Conservation (phyloP, 2,113 vertebrate genomes). For the Oceanodroma tethys region DNA sequence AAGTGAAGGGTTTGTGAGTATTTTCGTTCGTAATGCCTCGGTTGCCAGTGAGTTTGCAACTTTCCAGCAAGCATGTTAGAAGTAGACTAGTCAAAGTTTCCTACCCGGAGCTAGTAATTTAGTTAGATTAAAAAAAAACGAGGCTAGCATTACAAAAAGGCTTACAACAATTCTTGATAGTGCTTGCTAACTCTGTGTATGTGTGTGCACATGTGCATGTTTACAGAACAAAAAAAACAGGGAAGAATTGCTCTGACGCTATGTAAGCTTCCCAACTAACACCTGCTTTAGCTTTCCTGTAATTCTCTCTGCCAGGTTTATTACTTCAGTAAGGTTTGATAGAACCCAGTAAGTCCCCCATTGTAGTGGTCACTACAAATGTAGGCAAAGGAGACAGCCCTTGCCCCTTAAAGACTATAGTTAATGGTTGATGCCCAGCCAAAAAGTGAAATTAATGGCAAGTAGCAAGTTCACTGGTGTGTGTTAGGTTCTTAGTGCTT, state of each 20-base stretch:
- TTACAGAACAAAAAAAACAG: not conserved
- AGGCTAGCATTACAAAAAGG: not conserved
- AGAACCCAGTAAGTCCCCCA: not conserved
- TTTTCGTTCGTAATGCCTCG: not conserved
- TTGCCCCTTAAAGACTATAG: not conserved
- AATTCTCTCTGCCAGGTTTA: not conserved
- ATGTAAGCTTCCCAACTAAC: not conserved
- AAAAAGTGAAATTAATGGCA: not conserved
- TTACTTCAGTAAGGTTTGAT: not conserved
- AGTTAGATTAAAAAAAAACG: not conserved
- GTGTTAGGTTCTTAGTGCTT: not conserved
- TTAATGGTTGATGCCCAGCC: not conserved
- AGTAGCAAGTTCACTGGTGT: not conserved
- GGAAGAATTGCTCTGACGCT: not conserved
- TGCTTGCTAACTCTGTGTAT: not conserved
- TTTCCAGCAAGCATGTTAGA: not conserved
- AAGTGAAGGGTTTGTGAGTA: not conserved
- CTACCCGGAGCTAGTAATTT: not conserved
- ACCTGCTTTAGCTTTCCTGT: not conserved
- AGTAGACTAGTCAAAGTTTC: not conserved
- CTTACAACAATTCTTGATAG: not conserved
- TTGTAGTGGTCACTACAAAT: not conserved
- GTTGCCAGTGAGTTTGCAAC: not conserved
- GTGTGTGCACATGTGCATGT: not conserved
- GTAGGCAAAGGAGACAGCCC: not conserved